Base-by-base conservation (phyloP, 2,113 vertebrate genomes). In the Trichechus manatus region DNA sequence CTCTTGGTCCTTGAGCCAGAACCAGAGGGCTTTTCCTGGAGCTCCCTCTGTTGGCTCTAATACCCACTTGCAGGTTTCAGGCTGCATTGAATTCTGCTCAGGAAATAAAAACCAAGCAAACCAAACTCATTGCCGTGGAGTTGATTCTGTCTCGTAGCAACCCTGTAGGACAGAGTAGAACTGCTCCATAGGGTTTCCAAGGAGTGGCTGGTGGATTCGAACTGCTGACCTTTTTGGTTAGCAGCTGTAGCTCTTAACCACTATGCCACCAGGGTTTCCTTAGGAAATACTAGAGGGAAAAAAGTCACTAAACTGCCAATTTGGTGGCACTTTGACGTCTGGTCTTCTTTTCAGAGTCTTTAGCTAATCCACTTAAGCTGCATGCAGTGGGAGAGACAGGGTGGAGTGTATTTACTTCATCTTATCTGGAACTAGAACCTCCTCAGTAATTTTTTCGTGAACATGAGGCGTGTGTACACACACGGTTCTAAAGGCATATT, bases 341-440 rank as follows among this genome's bases (percentile, higher is more conserved):
- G 59, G 85, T 68, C 89, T 84, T 91, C 70, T n/a, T 66, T 89
- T 87, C 47, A 84, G 63, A 72, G 53, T 84, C 61, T 87, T 83
- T 39, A 61, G 39, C 64, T 61, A 75, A 68, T 89, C 39, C 39
- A 27, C 1, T 61, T 81, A 93, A 39, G n/a, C 85, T 59, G 17
- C 42, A n/a, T 77, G 39, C 68, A 47, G n/a, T 23, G 44, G 82
- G 70, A 75, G 44, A 94, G 25, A 63, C 4, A 36, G 7, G 20
- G 14, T 25, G 8, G 22, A 25, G 27, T 39, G 3, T 33, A 6
- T 80, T 79, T 53, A 31, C 59, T 72, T 89, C 74, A n/a, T 31
- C 72, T 66, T 33, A 78, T 27, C 47, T 74, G 9, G 10, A 84
- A 39, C 22, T 14, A 44, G 92, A 72, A 42, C 33, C 27, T 90